Evolutionary conservation across 2,113 vertebrate species (phyloP).

Genomic region (Caranx ignobilis): DNA sequence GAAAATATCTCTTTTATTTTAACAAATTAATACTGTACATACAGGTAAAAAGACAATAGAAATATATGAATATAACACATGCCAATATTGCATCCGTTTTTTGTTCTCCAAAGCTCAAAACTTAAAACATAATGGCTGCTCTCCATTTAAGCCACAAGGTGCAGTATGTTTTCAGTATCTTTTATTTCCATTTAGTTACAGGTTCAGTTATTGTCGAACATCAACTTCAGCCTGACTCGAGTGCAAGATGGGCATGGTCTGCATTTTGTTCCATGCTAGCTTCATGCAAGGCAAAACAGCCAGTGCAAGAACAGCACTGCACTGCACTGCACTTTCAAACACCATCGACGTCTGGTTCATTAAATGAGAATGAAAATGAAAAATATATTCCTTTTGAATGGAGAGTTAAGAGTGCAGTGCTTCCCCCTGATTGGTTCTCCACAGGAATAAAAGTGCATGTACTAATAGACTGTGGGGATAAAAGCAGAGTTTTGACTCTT

Average conservation of each 20-base stretch:
- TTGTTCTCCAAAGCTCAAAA: slow-evolving; percentile 55
- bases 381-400: slow-evolving; percentile 39
- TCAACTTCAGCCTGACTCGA: slow-evolving; percentile 37
- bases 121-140: slow-evolving; percentile 50
- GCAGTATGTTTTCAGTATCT: slow-evolving; percentile 37
- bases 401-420: slow-evolving; percentile 53
- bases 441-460: slow-evolving; percentile 64
- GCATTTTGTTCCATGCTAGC: slow-evolving; percentile 37
- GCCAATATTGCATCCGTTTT: slow-evolving; percentile 51
- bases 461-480: slow-evolving; percentile 26
- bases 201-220: slow-evolving; percentile 19
- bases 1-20: slow-evolving; percentile 80
- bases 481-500: slow-evolving; percentile 37
- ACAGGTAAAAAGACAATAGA: slow-evolving; percentile 78
- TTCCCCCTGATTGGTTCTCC: slow-evolving; percentile 46
- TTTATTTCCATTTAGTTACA: slow-evolving; percentile 21
- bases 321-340: slow-evolving; percentile 36
- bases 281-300: slow-evolving; percentile 44
- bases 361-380: slow-evolving; percentile 28
- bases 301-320: slow-evolving; percentile 23
- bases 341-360: slow-evolving; percentile 26
- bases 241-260: slow-evolving; percentile 51
- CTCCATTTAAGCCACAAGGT: slow-evolving; percentile 58
- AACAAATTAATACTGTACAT: slow-evolving; percentile 73
- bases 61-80: slow-evolving; percentile 64